Base-by-base conservation (phyloP, 2,888 invertebrate species). In the Agonopterix subpropinquella region DNA sequence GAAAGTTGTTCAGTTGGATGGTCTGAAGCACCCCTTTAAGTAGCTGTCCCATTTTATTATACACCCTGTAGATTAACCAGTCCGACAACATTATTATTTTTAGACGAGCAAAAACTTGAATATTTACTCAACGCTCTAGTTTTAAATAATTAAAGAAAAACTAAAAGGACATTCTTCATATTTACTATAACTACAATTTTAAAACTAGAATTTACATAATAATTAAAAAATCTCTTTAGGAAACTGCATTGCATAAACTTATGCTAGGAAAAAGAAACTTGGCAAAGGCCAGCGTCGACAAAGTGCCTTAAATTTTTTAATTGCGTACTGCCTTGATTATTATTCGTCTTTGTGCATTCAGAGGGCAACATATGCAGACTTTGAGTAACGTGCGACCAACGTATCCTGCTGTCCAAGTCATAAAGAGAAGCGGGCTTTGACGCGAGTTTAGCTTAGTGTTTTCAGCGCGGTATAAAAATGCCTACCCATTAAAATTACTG, bases 221-320 rank as follows among this genome's bases (percentile, higher is more conserved):
- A 51, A 51, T 51, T 51, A 51, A 48, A 51, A 48, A 51, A 41
- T 51, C 51, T 51, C 53, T 56, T 53, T 55, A 52, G 52, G 0
- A 52, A 54, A 47, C 45, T 42, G 62, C 57, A 57, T 56, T 59
- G 59, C 66, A 66, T 63, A 62, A 63, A 58, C 62, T 69, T 68
- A 70, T 65, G 68, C 62, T 64, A 68, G 58, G 67, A 67, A 68
- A 28, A 66, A 60, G 62, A 58, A 60, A 67, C 64, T 59, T 57
- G 59, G 62, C 61, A 76, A 78, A 76, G 77, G 70, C 71, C 60
- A 67, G 58, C 65, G 58, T 70, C 64, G 62, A 80, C 80, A 86
- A 85, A 87, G 85, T 87, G 85, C 85, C 87, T 87, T 79, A 84
- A 86, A 80, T 84, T 82, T 85, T 88, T 88, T 88, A 87, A 88